Base-by-base conservation (phyloP, 2,797 vertebrate genomes). In the Lutjanus argentimaculatus region DNA sequence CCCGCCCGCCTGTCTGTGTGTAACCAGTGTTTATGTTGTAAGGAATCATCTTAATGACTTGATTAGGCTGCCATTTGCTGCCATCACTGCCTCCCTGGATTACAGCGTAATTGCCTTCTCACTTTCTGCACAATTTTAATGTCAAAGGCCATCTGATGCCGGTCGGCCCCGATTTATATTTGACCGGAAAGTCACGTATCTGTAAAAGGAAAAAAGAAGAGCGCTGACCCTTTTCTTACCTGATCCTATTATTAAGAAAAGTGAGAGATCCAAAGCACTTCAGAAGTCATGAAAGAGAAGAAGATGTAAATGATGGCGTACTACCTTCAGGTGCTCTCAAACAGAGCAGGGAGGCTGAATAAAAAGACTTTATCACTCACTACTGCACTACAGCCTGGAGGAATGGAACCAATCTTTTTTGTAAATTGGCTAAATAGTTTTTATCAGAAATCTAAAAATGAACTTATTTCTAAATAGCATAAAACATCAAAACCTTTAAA, bases 1-100 rank as follows among this genome's bases (percentile, higher is more conserved):
- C 11, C 10, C 40, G 63, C 14, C 40, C 5, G 30, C 30, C 30
- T 43, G 46, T 70, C 21, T 48, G 17, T 30, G 21, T 79, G 51
- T 63, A 64, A 77, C 64, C 56, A 40, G 14, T 79, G 57, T 69
- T 75, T 65, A 59, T 77, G 61, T 62, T 72, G 43, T 40, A 61
- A 55, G 7, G 0, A 22, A 63, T 82, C 72, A 55, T 79, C 48
- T 48, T 66, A 79, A 77, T 75, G 67, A 63, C 48, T 77, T 85
- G 62, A 79, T 82, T 72, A 63, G 42, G 49, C 67, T 46, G 22
- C 51, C 63, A 36, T 76, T 69, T 58, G 42, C 17, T 30, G 11
- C 49, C 55, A 56, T 79, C 51, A 36, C 58, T 43, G 56, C 62
- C 57, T 75, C 36, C 49, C n/a, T 72, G 69, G 16, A 72, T 59